phyloP scores from a whole-genome alignment of 1,140 invertebrate genomes.

The Papilio polytes region DNA sequence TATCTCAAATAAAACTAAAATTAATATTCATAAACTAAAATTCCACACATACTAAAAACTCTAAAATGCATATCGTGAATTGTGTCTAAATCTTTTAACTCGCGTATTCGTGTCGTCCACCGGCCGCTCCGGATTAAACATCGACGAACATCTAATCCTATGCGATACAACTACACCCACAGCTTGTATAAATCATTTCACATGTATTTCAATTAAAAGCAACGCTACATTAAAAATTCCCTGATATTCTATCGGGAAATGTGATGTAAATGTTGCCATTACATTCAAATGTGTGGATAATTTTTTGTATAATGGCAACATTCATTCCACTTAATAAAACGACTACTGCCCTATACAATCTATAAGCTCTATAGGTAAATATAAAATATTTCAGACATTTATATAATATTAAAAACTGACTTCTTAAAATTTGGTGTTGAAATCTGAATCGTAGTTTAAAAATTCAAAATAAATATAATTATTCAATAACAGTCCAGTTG shows the following conservation, averaged over 20 bases:
- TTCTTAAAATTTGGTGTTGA: slow-evolving; percentile 63
- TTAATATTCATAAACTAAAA: too few species aligned
- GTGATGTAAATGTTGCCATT: slow-evolving; percentile 40
- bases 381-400: slow-evolving; percentile 78
- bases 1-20: too few species aligned
- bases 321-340: slow-evolving; percentile 50
- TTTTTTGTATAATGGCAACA: slow-evolving; percentile 35
- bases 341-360: slow-evolving; percentile 73
- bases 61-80: not conserved
- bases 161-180: slow-evolving; percentile 69
- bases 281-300: not conserved
- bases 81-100: not conserved
- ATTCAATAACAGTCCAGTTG: slow-evolving; percentile 71
- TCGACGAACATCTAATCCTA: slow-evolving; percentile 57
- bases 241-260: slow-evolving; percentile 65
- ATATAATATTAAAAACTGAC: slow-evolving; percentile 65
- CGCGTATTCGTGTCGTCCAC: slow-evolving; percentile 23
- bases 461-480: slow-evolving; percentile 52
- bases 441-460: slow-evolving; percentile 69
- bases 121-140: slow-evolving; percentile 44
- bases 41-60: not conserved
- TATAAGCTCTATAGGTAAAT: slow-evolving; percentile 82
- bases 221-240: slow-evolving; percentile 66
- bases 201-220: slow-evolving; percentile 73
- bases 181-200: slow-evolving; percentile 74